Evolutionary conservation across 2,888 invertebrate genomes (phyloP).

Genomic region (Dolomedes plantarius): DNA sequence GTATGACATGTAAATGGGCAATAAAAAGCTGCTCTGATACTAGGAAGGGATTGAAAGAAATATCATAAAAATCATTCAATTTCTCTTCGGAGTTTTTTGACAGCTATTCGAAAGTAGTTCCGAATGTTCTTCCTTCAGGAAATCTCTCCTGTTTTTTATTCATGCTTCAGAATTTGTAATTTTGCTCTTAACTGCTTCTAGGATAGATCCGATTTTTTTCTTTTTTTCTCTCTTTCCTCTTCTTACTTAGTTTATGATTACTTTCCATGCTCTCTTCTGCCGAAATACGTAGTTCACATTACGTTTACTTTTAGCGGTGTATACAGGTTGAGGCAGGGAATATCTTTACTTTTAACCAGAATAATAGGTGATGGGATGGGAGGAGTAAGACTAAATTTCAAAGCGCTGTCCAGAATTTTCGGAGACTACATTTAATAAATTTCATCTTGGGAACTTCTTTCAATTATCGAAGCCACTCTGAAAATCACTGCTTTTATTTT

Average conservation of each 20-base stretch:
- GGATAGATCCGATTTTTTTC: slow-evolving; percentile 27
- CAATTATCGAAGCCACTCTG: not conserved
- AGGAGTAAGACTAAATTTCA: not conserved
- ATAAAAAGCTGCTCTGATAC: slow-evolving; percentile 58
- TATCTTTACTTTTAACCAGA: slow-evolving; percentile 33
- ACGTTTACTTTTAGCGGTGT: too few relatives aligned
- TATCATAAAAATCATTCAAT: slow-evolving; percentile 71
- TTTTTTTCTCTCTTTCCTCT: not conserved
- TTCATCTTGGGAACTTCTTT: not conserved
- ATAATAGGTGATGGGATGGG: slow-evolving; percentile 28
- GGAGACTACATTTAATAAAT: too few relatives aligned
- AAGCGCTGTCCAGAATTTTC: slow-evolving; percentile 44
- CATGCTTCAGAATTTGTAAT: slow-evolving; percentile 60
- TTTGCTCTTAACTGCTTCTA: slow-evolving; percentile 65
- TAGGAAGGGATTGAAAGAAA: slow-evolving; percentile 43
- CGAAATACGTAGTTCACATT: too few relatives aligned
- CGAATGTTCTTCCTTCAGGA: slow-evolving; percentile 42
- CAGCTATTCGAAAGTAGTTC: slow-evolving; percentile 58
- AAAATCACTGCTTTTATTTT: not conserved
- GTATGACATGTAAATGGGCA: slow-evolving; percentile 71
- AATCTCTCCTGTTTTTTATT: slow-evolving; percentile 32
- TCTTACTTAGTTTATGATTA: slow-evolving; percentile 52
- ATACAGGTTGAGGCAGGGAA: slow-evolving; percentile 31
- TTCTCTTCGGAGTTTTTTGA: slow-evolving; percentile 61
- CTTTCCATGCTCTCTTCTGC: slow-evolving; percentile 22